Evolutionary conservation across 2,113 vertebrate genomes (phyloP).

Genomic region (Laticauda laticaudata): DNA sequence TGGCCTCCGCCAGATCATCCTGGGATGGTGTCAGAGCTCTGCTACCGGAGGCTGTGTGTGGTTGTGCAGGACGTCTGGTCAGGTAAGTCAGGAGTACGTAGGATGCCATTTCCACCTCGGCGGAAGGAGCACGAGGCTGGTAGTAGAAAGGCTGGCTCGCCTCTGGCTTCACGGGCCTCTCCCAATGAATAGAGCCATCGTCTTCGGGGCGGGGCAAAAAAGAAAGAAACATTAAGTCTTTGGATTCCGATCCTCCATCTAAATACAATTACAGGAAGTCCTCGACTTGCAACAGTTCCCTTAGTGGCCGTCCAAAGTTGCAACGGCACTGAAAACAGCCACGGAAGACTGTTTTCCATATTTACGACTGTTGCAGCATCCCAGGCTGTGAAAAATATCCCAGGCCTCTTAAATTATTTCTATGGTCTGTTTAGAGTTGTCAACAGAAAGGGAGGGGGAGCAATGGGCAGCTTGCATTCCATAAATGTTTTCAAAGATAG

Average conservation of each 20-base stretch:
- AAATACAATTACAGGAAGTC: background rate
- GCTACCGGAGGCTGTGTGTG: background rate
- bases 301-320: too few species aligned
- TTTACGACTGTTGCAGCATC: too few species aligned
- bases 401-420: too few species aligned
- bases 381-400: too few species aligned
- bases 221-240: background rate
- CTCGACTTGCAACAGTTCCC: background rate
- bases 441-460: too few species aligned
- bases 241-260: background rate
- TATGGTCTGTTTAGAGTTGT: too few species aligned
- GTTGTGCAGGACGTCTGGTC: background rate
- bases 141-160: background rate
- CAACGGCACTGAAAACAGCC: too few species aligned
- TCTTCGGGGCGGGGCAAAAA: slow-evolving; percentile 26
- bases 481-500: too few species aligned
- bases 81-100: slow-evolving; percentile 63
- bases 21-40: background rate
- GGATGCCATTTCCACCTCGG: slow-evolving; percentile 69
- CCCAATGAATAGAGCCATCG: slow-evolving; percentile 62
- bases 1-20: slow-evolving; percentile 35
- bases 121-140: slow-evolving; percentile 60
- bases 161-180: slow-evolving; percentile 56
- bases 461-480: too few species aligned
- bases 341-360: too few species aligned